These are phyloP conservation scores for Galendromus occidentalis DNA, from an alignment of 1,140 invertebrate species.

Conservation along the genomic window DNA sequence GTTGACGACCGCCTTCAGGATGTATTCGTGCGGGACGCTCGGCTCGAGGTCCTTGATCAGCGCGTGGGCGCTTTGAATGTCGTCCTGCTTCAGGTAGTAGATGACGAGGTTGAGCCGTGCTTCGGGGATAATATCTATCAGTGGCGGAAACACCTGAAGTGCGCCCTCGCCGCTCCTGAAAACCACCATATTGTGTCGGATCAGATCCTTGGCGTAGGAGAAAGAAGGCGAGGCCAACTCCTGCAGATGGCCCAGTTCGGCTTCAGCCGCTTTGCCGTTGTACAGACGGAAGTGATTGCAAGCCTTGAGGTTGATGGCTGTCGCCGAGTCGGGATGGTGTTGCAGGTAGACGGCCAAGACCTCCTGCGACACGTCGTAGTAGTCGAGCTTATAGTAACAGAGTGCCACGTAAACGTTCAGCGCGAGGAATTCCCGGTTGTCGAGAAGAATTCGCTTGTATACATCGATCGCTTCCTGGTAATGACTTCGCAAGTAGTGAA, in stretches of 20 bases:
- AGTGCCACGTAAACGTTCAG: constrained; percentile 91
- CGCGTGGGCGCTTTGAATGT: constrained; percentile 68
- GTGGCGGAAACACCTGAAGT: constrained; percentile 61
- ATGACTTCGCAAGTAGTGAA: constrained; percentile 74
- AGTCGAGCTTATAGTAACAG: constrained; percentile 92
- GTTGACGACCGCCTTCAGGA: constrained; percentile 87
- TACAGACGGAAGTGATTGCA: constrained; percentile 71
- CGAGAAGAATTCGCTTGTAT: constrained; percentile 79
- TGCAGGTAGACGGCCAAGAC: constrained; percentile 79
- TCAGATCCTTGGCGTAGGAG: constrained; percentile 72
- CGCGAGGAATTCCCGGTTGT: constrained; percentile 79
- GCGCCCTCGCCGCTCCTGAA: constrained; percentile 86
- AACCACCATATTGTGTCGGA: constrained; percentile 83
- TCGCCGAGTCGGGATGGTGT: constrained; percentile 75
- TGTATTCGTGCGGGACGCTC: constrained; percentile 82
- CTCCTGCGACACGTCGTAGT: constrained; percentile 52
- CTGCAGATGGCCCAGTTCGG: constrained; percentile 33
- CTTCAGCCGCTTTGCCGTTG: constrained; percentile 78
- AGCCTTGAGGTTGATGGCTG: constrained; percentile 85
- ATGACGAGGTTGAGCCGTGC: constrained; percentile 88
- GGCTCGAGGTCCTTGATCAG: constrained; percentile 81
- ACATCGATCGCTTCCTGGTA: constrained; percentile 98
- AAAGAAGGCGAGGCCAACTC: constrained; percentile 54
- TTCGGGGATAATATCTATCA: constrained; percentile 89
- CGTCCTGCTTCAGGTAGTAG: constrained; percentile 74